These are phyloP conservation scores for Hanleya hanleyi DNA, from an alignment of 2,888 invertebrate species.

Conservation along the genomic window DNA sequence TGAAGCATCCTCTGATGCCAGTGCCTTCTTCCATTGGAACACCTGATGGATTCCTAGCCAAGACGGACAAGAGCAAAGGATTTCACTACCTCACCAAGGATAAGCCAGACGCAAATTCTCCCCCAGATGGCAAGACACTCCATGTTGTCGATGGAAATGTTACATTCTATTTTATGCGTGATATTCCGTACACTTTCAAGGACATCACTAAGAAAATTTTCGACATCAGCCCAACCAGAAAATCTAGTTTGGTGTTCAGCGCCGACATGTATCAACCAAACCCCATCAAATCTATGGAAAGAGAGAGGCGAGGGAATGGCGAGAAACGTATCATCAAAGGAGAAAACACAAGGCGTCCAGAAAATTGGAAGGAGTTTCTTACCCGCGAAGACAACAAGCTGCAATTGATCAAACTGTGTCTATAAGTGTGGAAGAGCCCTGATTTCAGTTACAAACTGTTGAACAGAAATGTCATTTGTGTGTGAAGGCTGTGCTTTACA, in stretches of 20 bases:
- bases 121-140: neutral
- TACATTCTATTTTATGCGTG: conserved; percentile 2
- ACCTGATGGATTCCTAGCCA: conserved; percentile 14
- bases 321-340: neutral
- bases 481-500: no score
- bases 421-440: neutral
- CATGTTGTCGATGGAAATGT: conserved; percentile 28
- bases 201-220: neutral
- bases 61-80: no score
- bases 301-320: neutral
- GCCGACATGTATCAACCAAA: no score
- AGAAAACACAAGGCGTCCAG: neutral
- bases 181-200: neutral
- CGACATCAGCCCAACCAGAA: neutral
- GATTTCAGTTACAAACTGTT: neutral
- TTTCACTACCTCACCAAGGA: conserved; percentile 20
- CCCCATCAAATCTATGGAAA: neutral
- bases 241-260: no score
- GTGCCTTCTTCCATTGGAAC: conserved; percentile 8
- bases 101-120: conserved; percentile 1
- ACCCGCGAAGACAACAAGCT: no score
- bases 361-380: no score
- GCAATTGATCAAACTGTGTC: neutral
- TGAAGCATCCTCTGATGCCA: conserved; percentile 2
- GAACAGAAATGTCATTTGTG: no score